These are phyloP conservation scores for Equus przewalskii DNA, from an alignment of 2,113 vertebrate genomes.

Conservation along the genomic window DNA sequence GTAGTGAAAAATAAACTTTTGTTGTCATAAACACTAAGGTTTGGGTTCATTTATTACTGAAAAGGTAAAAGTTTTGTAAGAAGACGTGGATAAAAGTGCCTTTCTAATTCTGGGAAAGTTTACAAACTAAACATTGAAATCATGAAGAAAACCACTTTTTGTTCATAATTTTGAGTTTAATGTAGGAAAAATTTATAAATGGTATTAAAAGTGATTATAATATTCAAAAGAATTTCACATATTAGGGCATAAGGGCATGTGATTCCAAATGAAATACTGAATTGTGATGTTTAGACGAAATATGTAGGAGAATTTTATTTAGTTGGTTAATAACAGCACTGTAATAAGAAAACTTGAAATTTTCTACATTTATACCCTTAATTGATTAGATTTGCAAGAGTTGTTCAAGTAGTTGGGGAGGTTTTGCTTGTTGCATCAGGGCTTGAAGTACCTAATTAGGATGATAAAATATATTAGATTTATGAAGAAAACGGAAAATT, in stretches of 20 bases:
- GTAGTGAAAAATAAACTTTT: not conserved
- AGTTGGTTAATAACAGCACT: not conserved
- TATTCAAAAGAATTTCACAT: not conserved
- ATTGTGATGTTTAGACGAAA: not conserved
- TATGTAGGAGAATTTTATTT: conserved; percentile 14
- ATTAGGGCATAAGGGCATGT: not conserved
- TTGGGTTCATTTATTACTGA: not conserved
- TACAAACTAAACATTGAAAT: conserved; percentile 22
- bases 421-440: not conserved
- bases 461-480: not conserved
- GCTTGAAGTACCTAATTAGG: not conserved
- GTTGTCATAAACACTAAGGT: not conserved
- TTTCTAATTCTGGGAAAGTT: conserved; percentile 23
- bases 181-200: not conserved
- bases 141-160: not conserved
- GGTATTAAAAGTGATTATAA: not conserved
- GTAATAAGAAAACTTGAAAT: not conserved
- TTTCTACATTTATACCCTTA: not conserved
- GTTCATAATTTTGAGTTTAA: not conserved
- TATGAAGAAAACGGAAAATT: not conserved
- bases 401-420: not conserved
- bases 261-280: conserved; percentile 39
- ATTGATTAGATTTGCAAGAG: not conserved
- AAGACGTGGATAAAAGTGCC: not conserved
- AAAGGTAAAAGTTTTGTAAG: not conserved